Conservation (phyloP, 2,797 vertebrate species). For the Limnodromus scolopaceus region DNA sequence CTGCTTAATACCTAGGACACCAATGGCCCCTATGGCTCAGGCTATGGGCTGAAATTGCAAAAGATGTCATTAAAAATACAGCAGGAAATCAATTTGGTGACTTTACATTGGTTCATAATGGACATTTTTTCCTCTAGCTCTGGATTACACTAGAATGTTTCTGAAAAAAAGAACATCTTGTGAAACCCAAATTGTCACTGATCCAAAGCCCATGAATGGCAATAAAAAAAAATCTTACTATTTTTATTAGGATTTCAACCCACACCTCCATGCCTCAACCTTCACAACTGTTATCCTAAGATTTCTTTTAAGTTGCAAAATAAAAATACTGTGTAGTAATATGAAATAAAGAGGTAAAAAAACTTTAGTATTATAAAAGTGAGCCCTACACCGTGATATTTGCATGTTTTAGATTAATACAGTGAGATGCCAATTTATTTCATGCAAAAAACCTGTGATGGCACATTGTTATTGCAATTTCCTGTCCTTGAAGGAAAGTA, state of each 20-base stretch:
- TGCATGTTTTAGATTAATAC: background rate
- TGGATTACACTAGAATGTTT: background rate
- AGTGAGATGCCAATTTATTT: background rate
- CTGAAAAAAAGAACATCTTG: background rate
- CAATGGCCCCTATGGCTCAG: background rate
- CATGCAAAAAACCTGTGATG: background rate
- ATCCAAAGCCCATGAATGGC: background rate
- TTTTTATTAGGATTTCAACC: background rate
- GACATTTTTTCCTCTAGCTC: background rate
- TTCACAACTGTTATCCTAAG: background rate
- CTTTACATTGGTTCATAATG: slow-evolving; percentile 6
- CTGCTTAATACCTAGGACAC: background rate
- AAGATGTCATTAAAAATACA: slow-evolving; percentile 47
- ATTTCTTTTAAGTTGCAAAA: background rate
- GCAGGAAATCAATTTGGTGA: slow-evolving; percentile 24
- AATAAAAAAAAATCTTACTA: background rate
- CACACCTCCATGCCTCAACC: background rate
- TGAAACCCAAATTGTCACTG: background rate
- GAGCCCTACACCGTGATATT: background rate
- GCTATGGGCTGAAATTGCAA: background rate
- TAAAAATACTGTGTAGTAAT: background rate
- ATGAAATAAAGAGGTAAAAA: background rate
- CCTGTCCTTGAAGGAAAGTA: background rate
- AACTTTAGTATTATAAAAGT: background rate
- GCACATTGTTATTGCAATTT: background rate